These are phyloP conservation scores for Sceloporus tristichus DNA, from an alignment of 2,113 vertebrate species.

Conservation along the genomic window DNA sequence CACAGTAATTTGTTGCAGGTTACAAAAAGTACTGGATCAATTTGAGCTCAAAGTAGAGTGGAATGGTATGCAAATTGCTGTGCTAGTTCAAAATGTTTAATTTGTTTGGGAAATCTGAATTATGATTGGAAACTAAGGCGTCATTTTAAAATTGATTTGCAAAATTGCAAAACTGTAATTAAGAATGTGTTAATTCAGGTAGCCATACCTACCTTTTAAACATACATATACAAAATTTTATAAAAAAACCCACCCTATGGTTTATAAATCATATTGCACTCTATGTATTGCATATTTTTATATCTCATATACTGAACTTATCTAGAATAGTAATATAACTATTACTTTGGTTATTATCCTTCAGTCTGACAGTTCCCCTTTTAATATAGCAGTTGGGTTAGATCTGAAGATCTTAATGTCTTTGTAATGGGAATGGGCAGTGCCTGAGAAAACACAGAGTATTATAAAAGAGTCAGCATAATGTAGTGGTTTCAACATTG, in stretches of 20 bases:
- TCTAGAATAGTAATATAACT: accelerated
- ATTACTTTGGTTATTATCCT: too few species aligned
- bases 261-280: background rate
- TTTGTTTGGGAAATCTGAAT: conserved; percentile 61
- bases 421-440: background rate
- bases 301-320: background rate
- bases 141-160: conserved; percentile 47
- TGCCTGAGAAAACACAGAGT: background rate
- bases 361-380: too few species aligned
- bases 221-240: background rate
- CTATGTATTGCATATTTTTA: background rate
- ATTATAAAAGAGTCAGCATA: background rate
- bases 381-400: background rate
- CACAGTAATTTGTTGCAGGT: conserved; percentile 62
- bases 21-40: conserved; percentile 67
- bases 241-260: conserved; percentile 31
- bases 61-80: conserved; percentile 64
- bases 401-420: background rate
- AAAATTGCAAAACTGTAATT: conserved; percentile 37
- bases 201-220: conserved; percentile 32
- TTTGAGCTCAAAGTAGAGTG: conserved; percentile 66
- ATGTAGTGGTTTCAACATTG: too few species aligned
- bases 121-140: conserved; percentile 28
- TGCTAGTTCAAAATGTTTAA: conserved; percentile 59
- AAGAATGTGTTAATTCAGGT: conserved; percentile 20